Conservation (phyloP, 1,140 invertebrate species). For the Dendrolimus punctatus region DNA sequence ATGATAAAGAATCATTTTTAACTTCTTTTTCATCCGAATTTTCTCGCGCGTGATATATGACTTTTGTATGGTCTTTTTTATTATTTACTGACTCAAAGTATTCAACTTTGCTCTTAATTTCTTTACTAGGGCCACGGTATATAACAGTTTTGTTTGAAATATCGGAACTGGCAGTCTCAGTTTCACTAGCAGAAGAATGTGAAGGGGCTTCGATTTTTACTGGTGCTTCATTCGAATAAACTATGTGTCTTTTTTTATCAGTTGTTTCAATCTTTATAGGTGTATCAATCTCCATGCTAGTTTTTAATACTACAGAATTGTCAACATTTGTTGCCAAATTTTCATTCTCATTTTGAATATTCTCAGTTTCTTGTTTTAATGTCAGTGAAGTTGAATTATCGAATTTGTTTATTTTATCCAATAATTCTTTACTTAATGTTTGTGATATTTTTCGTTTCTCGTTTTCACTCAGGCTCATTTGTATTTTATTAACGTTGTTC, state of each 20-base stretch:
- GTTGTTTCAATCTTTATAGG: conserved; percentile 7
- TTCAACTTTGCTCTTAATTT: conserved; percentile 82
- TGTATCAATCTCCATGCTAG: no score
- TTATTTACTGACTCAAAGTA: conserved; percentile 81
- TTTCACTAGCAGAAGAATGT: conserved; percentile 72
- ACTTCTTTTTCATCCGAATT: conserved; percentile 64
- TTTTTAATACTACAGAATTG: not conserved
- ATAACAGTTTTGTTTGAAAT: conserved; percentile 79
- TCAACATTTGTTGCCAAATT: conserved; percentile 19
- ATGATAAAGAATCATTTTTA: conserved; percentile 14
- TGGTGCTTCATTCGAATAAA: conserved; percentile 28
- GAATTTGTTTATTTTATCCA: conserved; percentile 74
- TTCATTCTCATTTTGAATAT: conserved; percentile 12
- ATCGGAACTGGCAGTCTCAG: conserved; percentile 80
- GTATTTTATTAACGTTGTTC: conserved; percentile 64
- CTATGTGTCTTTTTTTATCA: conserved; percentile 31
- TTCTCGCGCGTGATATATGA: conserved; percentile 71
- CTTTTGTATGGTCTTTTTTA: conserved; percentile 21
- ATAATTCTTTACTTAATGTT: conserved; percentile 80
- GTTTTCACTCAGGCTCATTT: conserved; percentile 74
- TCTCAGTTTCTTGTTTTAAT: conserved; percentile 58
- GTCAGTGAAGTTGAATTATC: conserved; percentile 63
- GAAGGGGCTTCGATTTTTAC: conserved; percentile 33
- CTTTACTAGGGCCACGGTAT: conserved; percentile 69
- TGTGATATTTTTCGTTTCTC: conserved; percentile 83